Evolutionary conservation across 2,113 vertebrate species (phyloP).

Genomic region (Todiramphus saurophagus): DNA sequence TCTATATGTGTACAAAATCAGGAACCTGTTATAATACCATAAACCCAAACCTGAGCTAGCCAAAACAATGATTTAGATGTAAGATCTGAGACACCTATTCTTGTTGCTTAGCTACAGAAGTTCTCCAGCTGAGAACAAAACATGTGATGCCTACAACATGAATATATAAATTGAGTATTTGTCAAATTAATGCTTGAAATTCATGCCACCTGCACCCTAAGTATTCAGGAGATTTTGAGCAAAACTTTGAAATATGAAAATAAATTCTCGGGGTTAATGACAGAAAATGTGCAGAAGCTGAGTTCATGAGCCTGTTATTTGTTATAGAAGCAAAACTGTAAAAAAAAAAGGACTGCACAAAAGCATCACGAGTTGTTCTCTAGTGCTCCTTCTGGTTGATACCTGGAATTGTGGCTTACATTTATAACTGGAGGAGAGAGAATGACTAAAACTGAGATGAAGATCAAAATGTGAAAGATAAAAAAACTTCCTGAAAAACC

Average conservation of each 20-base stretch:
- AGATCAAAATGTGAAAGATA: background rate
- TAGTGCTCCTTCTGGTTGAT: background rate
- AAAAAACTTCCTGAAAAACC: conserved; percentile 1
- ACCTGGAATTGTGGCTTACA: accelerated
- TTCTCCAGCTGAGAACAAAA: background rate
- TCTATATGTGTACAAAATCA: background rate
- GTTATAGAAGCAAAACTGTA: background rate
- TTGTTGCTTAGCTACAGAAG: background rate
- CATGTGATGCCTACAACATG: accelerated
- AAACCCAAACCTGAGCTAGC: background rate
- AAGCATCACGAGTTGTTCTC: background rate
- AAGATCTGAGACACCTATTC: background rate
- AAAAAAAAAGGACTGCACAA: background rate
- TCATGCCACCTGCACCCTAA: background rate
- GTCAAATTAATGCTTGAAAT: background rate
- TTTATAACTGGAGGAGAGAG: background rate
- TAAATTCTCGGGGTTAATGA: background rate
- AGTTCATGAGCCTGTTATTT: background rate
- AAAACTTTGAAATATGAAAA: background rate
- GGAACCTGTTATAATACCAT: background rate
- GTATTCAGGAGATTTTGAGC: background rate
- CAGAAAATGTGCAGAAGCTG: background rate
- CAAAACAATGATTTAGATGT: background rate
- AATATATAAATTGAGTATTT: background rate
- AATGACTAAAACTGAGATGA: background rate